A percentile compares a stretch with the other conserved stretches of the same genome.
phyloP scores from a whole-genome alignment of 2,888 invertebrate genomes.

The Leucophora obtusa region DNA sequence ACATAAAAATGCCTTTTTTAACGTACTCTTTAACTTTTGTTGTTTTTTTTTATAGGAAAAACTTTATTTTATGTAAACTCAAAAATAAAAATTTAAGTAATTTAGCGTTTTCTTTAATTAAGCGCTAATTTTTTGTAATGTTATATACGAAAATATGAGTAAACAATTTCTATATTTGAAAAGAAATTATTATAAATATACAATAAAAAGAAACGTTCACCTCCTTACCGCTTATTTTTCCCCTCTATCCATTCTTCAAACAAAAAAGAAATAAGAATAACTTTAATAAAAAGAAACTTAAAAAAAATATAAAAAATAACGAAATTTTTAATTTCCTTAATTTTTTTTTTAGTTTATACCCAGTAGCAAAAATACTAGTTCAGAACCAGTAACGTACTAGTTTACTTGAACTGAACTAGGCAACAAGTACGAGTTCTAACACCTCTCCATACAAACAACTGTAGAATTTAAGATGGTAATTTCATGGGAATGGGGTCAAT shows the following conservation, averaged over 20 bases:
- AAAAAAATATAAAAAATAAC: slow-evolving; percentile 15
- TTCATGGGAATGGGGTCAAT: no score
- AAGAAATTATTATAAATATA: slow-evolving; percentile 47
- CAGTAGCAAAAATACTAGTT: no score
- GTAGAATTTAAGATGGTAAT: no score
- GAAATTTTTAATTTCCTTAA: slow-evolving; percentile 17
- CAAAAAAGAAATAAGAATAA: slow-evolving; percentile 45
- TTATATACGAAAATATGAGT: slow-evolving; percentile 49
- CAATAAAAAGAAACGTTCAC: slow-evolving; percentile 23
- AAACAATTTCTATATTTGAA: slow-evolving; percentile 40
- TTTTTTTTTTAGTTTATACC: slow-evolving; percentile 34
- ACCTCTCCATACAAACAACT: no score
- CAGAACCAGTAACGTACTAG: no score
- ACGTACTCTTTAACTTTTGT: slow-evolving; percentile 45
- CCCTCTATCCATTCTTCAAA: slow-evolving; percentile 42
- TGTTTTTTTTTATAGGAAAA: slow-evolving; percentile 50
- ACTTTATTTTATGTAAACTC: slow-evolving; percentile 60
- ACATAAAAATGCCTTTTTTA: slow-evolving; percentile 57
- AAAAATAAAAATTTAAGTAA: slow-evolving; percentile 56
- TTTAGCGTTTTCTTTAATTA: slow-evolving; percentile 58
- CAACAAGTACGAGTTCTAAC: no score
- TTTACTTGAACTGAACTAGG: no score
- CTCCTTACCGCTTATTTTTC: slow-evolving; percentile 49
- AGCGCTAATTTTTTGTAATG: slow-evolving; percentile 60
- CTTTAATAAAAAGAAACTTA: slow-evolving; percentile 46